Evolutionary conservation across 1,140 invertebrate genomes (phyloP).

Genomic region (Amphibalanus amphitrite): DNA sequence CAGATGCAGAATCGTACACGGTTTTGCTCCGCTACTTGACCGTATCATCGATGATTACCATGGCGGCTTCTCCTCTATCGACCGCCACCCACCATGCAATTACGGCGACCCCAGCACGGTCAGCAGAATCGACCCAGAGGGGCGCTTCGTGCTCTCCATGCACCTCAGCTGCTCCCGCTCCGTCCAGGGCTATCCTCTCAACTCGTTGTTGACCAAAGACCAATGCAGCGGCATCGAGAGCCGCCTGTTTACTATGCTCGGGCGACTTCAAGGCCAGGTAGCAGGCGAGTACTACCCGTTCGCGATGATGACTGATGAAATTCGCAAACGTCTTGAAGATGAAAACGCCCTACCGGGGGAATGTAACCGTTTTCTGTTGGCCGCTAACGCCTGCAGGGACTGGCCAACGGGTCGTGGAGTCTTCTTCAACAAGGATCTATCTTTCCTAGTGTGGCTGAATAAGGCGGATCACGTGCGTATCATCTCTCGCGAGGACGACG

Average conservation of each 20-base stretch:
- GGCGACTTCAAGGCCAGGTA: slow-evolving; percentile 75
- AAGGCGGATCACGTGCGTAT: slow-evolving; percentile 92
- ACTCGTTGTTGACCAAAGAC: slow-evolving; percentile 10
- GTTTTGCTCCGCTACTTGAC: slow-evolving; percentile 56
- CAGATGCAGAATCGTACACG: slow-evolving; percentile 58
- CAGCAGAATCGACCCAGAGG: slow-evolving; percentile 44
- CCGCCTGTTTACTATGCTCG: neutral
- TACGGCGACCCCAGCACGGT: slow-evolving; percentile 29
- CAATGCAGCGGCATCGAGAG: slow-evolving; percentile 8
- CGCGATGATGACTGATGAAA: slow-evolving; percentile 69
- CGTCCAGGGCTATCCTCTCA: slow-evolving; percentile 46
- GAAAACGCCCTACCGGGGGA: slow-evolving; percentile 97
- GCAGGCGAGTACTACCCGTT: slow-evolving; percentile 32
- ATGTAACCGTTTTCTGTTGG: slow-evolving; percentile 61
- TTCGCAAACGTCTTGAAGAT: slow-evolving; percentile 81
- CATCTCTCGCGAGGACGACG: slow-evolving; percentile 93
- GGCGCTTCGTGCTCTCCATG: slow-evolving; percentile 52
- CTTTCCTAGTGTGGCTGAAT: slow-evolving; percentile 93
- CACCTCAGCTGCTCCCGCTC: slow-evolving; percentile 57
- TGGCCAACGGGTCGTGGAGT: slow-evolving; percentile 92
- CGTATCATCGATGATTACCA: slow-evolving; percentile 55
- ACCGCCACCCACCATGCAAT: slow-evolving; percentile 29
- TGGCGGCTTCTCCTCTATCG: slow-evolving; percentile 12
- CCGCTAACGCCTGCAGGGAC: slow-evolving; percentile 76
- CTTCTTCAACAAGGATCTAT: slow-evolving; percentile 89